Evolutionary conservation across 1,140 invertebrate species (phyloP).

Genomic region (Plodia interpunctella): DNA sequence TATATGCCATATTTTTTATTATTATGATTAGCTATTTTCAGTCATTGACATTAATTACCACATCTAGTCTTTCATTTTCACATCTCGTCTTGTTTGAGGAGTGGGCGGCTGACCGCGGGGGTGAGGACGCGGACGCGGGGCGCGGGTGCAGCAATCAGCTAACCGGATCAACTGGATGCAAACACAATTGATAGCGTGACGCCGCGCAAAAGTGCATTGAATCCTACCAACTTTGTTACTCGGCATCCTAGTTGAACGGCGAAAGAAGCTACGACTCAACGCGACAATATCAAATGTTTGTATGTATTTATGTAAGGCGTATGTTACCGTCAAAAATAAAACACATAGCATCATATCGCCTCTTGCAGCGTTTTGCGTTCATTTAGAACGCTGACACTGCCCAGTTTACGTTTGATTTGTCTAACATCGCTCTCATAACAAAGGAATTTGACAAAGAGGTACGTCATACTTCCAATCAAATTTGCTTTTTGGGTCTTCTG

Average conservation of each 20-base stretch:
- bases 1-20: too few relatives aligned
- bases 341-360: too few relatives aligned
- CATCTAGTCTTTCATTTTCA: constrained; percentile 2
- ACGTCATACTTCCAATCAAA: not conserved
- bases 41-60: not conserved
- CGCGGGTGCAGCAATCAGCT: constrained; percentile 60
- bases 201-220: constrained; percentile 15
- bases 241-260: too few relatives aligned
- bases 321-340: too few relatives aligned
- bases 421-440: not conserved
- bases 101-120: constrained; percentile 49
- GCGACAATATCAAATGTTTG: too few relatives aligned
- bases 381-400: too few relatives aligned
- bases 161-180: constrained; percentile 62
- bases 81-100: constrained; percentile 50
- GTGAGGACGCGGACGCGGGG: constrained; percentile 22
- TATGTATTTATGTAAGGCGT: too few relatives aligned
- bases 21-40: not conserved
- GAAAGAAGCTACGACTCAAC: too few relatives aligned
- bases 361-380: too few relatives aligned
- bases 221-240: constrained; percentile 4
- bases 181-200: constrained; percentile 60
- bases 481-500: too few relatives aligned
- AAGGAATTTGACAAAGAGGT: not conserved
- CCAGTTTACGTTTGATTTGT: not conserved